Evolutionary conservation across 2,113 vertebrate genomes (phyloP), one percentile per base, ranked within the genome.

Genomic region (Camelus dromedarius): DNA sequence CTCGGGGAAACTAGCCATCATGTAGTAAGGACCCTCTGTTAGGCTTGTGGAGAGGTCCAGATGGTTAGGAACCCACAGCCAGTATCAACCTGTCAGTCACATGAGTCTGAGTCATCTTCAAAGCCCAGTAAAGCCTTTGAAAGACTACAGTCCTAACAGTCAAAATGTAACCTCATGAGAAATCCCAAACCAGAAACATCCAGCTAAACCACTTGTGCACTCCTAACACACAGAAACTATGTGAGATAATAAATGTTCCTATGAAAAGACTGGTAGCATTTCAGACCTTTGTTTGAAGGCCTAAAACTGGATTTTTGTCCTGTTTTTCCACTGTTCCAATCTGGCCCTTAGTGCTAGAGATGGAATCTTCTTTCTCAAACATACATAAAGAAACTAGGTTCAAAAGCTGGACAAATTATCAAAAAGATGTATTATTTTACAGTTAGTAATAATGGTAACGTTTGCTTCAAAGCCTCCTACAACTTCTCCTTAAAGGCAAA

Each of bases 241-340:
- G 42, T 35, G 24, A 79, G 18, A 48, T 38, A 24, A 88, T 35
- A 46, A 72, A 58, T 14, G 5, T 52, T 93, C 60, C 81, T 80
- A 92, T 72, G 76, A 76, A 80, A 90, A 86, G 32, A 80, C 0
- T 35, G 30, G 30, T 38, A 72, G 18, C 22, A 32, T 79, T 85
- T 87, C 66, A 92, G 92, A 81, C 16, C 46, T 90, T 89, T 81
- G 56, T 67, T 30, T 52, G 15, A 96, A 90, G 75, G 88, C 15
- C 73, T 52, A 8, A 80, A 81, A 79, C 14, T 86, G 30, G 35
- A 52, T 60, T 86, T 79, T 64, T 90, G 67, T 38, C 35, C 64
- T 64, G 30, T 96, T 50, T 94, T 84, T 20, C 42, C 26, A 88
- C 16, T 77, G 70, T n/a, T 90, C 38, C 67, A 20, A 75, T 67